Base-by-base conservation (phyloP, 1,140 invertebrate genomes). In the Melitaea cinxia region DNA sequence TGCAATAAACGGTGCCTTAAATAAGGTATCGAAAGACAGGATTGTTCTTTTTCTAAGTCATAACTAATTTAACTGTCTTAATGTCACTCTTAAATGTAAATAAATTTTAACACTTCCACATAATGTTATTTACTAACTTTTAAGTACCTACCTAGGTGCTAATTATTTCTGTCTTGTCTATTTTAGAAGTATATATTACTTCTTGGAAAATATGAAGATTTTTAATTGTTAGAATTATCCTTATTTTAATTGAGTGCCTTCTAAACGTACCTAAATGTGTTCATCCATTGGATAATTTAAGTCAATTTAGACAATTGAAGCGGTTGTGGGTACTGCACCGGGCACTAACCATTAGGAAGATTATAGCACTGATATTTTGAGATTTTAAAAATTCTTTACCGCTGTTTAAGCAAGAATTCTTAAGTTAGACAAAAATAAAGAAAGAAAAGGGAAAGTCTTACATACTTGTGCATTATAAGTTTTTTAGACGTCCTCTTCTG, bases 281-380 rank as follows among this genome's bases (percentile, higher is more conserved):
- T 69, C 65, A 70, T 72, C 60, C 69, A 74, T 67, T 67, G 68
- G 58, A 77, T 83, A 82, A 89, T 86, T 89, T 75, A 77, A 82
- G 47, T 69, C 81, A 89, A 88, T 89, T 88, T 80, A 85, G 77
- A 66, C 83, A 89, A 89, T 88, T 89, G 87, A 84, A 30, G 71
- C 65, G 39, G 42, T 12, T 26, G 35, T 19, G 14, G 7, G 61
- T 47, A 23, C 39, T 55, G 53, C 1, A 30, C 26, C 21, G 42
- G 17, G 56, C 24, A 49, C 26, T 28, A 26, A n/a, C 39, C 42
- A 58, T 58, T 42, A 58, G 26, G 42, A 49, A 58, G 26, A 58
- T 49, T 49, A 21, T n/a, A 1, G 17, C 49, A 17, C 24, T 21
- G 26, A 52, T 52, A 26, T 50, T 42, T 9, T 42, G 15, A 42